A percentile compares a stretch with the other conserved stretches of the same genome.
These are phyloP conservation scores for Dendrocopos noguchii DNA, from an alignment of 2,113 vertebrate genomes.

Conservation along the genomic window DNA sequence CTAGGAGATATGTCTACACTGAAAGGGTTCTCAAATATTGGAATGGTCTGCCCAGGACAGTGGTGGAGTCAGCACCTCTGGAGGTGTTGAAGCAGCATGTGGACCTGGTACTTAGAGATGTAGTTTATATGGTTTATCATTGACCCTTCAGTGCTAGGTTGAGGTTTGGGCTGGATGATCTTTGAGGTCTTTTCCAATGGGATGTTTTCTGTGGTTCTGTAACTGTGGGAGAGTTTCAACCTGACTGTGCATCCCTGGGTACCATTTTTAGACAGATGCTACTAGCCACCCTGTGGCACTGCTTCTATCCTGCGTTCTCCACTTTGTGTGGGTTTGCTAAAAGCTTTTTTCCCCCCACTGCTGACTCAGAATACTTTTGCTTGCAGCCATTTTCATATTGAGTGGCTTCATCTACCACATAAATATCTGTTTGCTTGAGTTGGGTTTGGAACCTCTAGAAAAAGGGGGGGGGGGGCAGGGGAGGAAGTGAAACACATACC, in stretches of 20 bases:
- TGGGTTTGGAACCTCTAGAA: not conserved
- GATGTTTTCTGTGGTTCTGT: no score
- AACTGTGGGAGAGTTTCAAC: not conserved
- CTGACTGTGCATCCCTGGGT: accelerated
- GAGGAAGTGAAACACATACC: not conserved
- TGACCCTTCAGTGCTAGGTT: no score
- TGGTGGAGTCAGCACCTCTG: no score
- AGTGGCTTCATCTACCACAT: not conserved
- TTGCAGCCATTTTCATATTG: not conserved
- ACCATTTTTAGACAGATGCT: not conserved
- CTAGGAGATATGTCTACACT: no score
- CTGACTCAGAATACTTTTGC: not conserved
- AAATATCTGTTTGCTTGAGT: not conserved
- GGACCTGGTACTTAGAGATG: no score
- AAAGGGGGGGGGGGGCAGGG: no score
- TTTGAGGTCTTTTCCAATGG: no score
- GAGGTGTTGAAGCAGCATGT: no score
- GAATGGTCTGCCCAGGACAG: no score
- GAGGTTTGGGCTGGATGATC: no score
- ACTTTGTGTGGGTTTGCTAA: not conserved
- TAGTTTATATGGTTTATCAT: no score
- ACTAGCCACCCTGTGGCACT: not conserved
- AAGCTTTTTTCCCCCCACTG: not conserved
- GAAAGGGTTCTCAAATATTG: no score
- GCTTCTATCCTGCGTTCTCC: not conserved